Evolutionary conservation across 2,113 vertebrate genomes (phyloP), one percentile per base, ranked within the genome.

Genomic region (Dolichotis patagonum): DNA sequence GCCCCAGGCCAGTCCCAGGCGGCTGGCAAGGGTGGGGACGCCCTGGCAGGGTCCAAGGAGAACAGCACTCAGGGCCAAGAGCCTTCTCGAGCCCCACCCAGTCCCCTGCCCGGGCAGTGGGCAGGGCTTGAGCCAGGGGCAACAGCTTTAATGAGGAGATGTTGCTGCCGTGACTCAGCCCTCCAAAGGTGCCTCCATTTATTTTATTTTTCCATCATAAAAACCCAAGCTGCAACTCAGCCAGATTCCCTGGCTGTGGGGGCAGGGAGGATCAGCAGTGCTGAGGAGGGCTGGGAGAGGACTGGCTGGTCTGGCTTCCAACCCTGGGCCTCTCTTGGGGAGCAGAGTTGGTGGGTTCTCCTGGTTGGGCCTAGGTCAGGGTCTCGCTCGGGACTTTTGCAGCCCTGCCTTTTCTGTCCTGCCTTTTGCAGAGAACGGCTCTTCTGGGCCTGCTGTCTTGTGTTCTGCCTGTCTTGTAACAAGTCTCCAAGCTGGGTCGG

Each of bases 171-270:
- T 98, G 98, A 98, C 98, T 98, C 98, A 98, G 98, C 97, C 98
- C 97, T 98, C 98, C 98, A 98, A 98, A 98, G 98, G 98, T 98
- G 96, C 97, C 98, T 98, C 98, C 89, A 75, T 96, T 98, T 98
- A 98, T 98, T 98, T 98, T 98, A 98, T 98, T 98, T 98, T 98
- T 98, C 98, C 98, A 98, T 98, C 98, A 98, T 98, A 98, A 98
- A 98, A 98, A 97, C 89, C 96, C 97, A 97, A 97, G 98, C 97
- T 98, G 97, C 95, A 95, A 98, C 88, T 93, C 62, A 96, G 98
- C 98, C 98, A 98, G 98, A 85, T 90, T 91, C 87, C 81, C 85
- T 14, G 46, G 94, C 88, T 17, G 2, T 86, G 92, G 91, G 81
- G 89, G 6, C 35, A 71, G 85, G 56, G 52, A 60, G 5, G 7